These are phyloP conservation scores for Coregonus clupeaformis DNA, from an alignment of 2,113 vertebrate genomes.

Conservation along the genomic window DNA sequence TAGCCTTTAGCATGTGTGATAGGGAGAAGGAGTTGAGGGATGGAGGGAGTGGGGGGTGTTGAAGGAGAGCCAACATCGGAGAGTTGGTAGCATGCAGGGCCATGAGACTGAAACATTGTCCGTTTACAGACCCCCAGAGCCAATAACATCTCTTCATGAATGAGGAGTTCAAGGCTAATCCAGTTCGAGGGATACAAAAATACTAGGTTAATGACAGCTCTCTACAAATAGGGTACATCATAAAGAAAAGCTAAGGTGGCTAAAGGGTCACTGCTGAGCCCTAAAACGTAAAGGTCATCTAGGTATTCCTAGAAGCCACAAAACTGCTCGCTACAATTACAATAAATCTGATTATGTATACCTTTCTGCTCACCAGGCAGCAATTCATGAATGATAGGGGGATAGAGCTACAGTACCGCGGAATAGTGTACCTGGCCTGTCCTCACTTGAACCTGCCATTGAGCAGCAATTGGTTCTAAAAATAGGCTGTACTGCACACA, in stretches of 20 bases:
- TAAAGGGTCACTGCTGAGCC: too few relatives aligned
- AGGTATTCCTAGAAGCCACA: neutral
- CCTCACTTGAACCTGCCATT: constrained; percentile 25
- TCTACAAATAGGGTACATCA: neutral
- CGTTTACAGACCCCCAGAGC: neutral
- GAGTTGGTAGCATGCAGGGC: neutral
- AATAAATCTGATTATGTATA: too few relatives aligned
- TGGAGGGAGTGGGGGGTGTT: neutral
- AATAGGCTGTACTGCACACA: neutral
- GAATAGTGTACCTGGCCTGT: neutral
- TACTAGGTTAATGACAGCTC: neutral
- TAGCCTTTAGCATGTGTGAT: neutral
- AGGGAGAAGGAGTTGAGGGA: constrained; percentile 8
- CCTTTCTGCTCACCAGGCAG: neutral
- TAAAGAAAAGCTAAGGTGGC: neutral
- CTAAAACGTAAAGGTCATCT: too few relatives aligned
- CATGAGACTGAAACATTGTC: constrained; percentile 3
- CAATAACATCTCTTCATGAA: neutral
- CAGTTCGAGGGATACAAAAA: neutral
- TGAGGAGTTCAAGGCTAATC: neutral
- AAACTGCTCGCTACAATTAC: too few relatives aligned
- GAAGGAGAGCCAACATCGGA: constrained; percentile 16
- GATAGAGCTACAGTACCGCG: constrained; percentile 2
- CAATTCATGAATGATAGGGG: too few relatives aligned
- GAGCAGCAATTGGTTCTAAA: constrained; percentile 19